A percentile compares a stretch with the other conserved stretches of the same genome.
phyloP scores from a whole-genome alignment of 2,888 invertebrate species.

The Epistrophe grossulariae region DNA sequence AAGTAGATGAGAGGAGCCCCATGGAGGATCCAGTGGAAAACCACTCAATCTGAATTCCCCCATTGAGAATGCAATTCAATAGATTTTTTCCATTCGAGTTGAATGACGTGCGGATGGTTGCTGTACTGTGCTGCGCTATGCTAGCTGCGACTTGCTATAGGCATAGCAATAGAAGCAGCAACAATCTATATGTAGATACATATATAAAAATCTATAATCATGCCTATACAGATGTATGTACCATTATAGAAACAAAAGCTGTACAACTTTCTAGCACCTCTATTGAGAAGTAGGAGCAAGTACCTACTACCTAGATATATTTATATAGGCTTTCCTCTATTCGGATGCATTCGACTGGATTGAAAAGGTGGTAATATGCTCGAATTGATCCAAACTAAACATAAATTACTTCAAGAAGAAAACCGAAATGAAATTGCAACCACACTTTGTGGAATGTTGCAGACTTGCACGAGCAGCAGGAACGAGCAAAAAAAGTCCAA shows the following conservation, averaged over 20 bases:
- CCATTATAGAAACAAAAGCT: slow-evolving; percentile 69
- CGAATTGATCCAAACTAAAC: slow-evolving; percentile 75
- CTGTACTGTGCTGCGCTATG: slow-evolving; percentile 5
- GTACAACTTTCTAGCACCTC: slow-evolving; percentile 70
- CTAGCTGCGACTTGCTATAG: slow-evolving; percentile 2
- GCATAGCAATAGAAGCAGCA: slow-evolving; percentile 15
- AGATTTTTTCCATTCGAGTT: slow-evolving; percentile 72
- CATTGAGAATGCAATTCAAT: slow-evolving; percentile 72
- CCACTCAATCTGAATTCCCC: slow-evolving; percentile 71
- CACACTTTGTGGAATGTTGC: slow-evolving; percentile 28
- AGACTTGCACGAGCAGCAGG: not conserved
- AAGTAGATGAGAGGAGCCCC: slow-evolving; percentile 32
- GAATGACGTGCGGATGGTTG: slow-evolving; percentile 55
- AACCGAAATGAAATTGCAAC: slow-evolving; percentile 65
- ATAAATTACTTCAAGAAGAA: slow-evolving; percentile 66
- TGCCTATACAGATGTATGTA: not conserved
- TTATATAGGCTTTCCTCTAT: slow-evolving; percentile 28
- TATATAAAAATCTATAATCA: not conserved
- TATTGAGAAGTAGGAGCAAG: slow-evolving; percentile 41
- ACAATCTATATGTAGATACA: not conserved
- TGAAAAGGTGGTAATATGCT: slow-evolving; percentile 76
- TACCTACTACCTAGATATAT: not conserved
- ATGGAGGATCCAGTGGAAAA: slow-evolving; percentile 43
- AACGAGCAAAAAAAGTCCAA: slow-evolving; percentile 2
- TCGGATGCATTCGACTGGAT: slow-evolving; percentile 72